Conservation (phyloP, 1,140 invertebrate species). For the Bombus waltoni region DNA sequence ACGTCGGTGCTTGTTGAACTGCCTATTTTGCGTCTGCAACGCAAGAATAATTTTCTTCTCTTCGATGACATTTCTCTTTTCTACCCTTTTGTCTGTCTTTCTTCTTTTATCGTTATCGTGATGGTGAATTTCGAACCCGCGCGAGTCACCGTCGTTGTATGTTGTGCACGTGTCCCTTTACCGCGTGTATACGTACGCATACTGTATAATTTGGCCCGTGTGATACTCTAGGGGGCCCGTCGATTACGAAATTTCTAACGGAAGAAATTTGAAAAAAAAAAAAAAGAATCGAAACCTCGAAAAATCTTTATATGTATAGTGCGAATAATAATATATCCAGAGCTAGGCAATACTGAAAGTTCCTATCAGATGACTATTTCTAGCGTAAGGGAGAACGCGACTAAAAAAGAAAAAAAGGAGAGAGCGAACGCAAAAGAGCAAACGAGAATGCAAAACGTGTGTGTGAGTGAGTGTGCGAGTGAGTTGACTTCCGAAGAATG, state of each 20-base stretch:
- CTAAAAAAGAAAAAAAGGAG: constrained; percentile 8
- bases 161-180: constrained; percentile 60
- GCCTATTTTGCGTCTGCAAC: too few relatives aligned
- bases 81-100: too few relatives aligned
- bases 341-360: constrained; percentile 83
- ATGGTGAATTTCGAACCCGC: constrained; percentile 54
- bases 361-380: constrained; percentile 82
- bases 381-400: constrained; percentile 72
- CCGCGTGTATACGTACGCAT: constrained; percentile 59
- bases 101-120: background rate
- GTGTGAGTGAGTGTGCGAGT: constrained; percentile 31
- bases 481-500: background rate
- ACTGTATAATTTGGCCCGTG: constrained; percentile 76
- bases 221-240: constrained; percentile 81
- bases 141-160: constrained; percentile 47
- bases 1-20: background rate
- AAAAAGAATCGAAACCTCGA: constrained; percentile 8
- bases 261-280: background rate
- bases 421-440: constrained; percentile 1
- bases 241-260: constrained; percentile 65
- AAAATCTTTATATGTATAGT: constrained; percentile 59
- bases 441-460: background rate
- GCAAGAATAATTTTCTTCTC: background rate
- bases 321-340: constrained; percentile 75
- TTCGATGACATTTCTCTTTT: background rate